These are phyloP conservation scores for Phrynosoma platyrhinos DNA, from an alignment of 2,113 vertebrate genomes.

Conservation along the genomic window DNA sequence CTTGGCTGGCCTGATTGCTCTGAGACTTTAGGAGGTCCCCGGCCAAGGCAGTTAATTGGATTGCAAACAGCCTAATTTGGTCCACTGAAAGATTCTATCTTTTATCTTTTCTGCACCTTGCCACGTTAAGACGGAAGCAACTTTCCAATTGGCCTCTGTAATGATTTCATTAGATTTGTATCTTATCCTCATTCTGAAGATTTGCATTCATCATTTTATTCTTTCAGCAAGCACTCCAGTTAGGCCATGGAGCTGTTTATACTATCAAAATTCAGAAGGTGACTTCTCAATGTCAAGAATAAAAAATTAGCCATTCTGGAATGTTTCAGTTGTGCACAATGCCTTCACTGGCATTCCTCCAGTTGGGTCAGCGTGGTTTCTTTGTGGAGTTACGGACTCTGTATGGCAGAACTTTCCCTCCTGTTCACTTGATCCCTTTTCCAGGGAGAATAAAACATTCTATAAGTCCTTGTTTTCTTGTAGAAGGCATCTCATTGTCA, in stretches of 20 bases:
- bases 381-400: neutral
- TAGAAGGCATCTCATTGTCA: neutral
- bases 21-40: neutral
- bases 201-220: neutral
- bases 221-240: neutral
- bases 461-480: neutral
- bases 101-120: neutral
- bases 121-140: neutral
- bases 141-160: neutral
- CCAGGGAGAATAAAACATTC: neutral
- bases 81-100: neutral
- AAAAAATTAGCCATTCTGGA: neutral
- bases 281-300: neutral
- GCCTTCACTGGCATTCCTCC: neutral
- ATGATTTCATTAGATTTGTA: neutral
- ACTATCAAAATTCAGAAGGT: neutral
- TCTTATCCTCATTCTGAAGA: neutral
- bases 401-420: neutral
- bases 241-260: neutral
- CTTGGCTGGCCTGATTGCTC: conserved; percentile 8
- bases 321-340: neutral
- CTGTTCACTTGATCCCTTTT: neutral
- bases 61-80: conserved; percentile 9
- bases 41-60: conserved; percentile 10
- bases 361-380: neutral